Evolutionary conservation across 2,888 invertebrate genomes (phyloP), one percentile per base, ranked within the genome.

Genomic region (Neria commutata): DNA sequence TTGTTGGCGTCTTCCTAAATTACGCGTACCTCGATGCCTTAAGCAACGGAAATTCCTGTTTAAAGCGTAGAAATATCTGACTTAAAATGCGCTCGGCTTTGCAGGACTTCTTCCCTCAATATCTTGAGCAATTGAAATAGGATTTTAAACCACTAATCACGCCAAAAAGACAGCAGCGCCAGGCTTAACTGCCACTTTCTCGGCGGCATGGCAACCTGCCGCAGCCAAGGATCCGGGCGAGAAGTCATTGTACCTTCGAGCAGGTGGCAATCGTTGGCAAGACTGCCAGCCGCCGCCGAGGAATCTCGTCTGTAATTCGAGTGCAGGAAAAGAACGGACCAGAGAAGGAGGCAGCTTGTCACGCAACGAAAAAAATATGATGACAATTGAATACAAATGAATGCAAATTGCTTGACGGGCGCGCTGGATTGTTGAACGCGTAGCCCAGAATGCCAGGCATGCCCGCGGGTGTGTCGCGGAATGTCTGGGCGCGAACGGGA

Each of bases 331-430:
- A 49, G 14, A 11, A 19, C 47, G 53, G 19, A 48, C 23, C 23
- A 48, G 40, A 3, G 24, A 48, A 49, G 3, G 8, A 42, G 40
- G 24, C 16, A 49, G 14, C 46, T 16, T 23, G 19, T 14, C 23
- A 24, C 23, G 37, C 24, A 34, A 46, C 45, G n/a, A 50, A 24
- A 50, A 51, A 37, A 14, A 59, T 42, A 54, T 25, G 59, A 66
- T 64, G 61, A 66, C 66, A 66, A 64, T 66, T 66, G 66, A 64
- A 66, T 64, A 64, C 64, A 64, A 66, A 64, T 62, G 66, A 64
- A 66, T 64, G 66, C 62, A 66, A 66, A 66, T 66, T 64, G 66
- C 58, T 60, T 61, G 57, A 61, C 57, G 64, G 59, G 23, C 24
- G 11, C n/a, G 14, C n/a, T n/a, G n/a, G n/a, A n/a, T n/a, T n/a